Evolutionary conservation across 2,888 invertebrate species (phyloP).

Genomic region (Auanema sp.): DNA sequence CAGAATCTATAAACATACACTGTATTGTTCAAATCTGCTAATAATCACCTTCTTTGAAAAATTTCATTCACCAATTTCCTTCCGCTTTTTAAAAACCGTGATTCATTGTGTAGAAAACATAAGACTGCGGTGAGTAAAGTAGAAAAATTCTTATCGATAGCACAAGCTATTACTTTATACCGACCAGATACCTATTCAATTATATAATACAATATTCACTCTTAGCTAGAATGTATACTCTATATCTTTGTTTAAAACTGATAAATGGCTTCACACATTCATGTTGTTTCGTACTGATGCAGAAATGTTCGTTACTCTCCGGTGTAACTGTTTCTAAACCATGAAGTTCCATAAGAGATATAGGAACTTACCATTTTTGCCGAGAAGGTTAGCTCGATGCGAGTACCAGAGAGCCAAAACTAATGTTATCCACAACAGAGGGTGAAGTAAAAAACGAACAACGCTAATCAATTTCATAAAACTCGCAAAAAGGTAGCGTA

Average conservation of each 20-base stretch:
- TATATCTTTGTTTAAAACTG: slow-evolving; percentile 18
- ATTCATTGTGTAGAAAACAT: slow-evolving; percentile 21
- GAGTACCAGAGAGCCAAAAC: no score
- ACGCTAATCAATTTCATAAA: no score
- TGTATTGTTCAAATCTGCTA: no score
- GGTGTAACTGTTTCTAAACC: no score
- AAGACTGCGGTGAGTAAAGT: slow-evolving; percentile 25
- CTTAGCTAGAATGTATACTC: slow-evolving; percentile 7
- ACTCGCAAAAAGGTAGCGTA: no score
- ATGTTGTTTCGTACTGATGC: no score
- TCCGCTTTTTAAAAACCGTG: not conserved
- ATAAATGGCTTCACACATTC: slow-evolving; percentile 13
- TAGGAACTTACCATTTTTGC: no score
- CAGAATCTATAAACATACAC: slow-evolving; percentile 12
- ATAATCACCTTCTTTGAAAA: slow-evolving; percentile 11
- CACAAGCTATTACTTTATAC: slow-evolving; percentile 19
- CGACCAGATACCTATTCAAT: slow-evolving; percentile 8
- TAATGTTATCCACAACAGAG: no score
- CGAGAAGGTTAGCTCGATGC: no score
- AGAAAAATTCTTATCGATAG: slow-evolving; percentile 27
- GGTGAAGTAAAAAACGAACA: no score
- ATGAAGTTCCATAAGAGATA: no score
- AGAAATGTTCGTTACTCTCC: no score
- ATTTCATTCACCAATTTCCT: slow-evolving; percentile 14
- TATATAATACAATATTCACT: not conserved